Evolutionary conservation across 2,797 vertebrate genomes (phyloP).

Genomic region (Oreochromis grahami): DNA sequence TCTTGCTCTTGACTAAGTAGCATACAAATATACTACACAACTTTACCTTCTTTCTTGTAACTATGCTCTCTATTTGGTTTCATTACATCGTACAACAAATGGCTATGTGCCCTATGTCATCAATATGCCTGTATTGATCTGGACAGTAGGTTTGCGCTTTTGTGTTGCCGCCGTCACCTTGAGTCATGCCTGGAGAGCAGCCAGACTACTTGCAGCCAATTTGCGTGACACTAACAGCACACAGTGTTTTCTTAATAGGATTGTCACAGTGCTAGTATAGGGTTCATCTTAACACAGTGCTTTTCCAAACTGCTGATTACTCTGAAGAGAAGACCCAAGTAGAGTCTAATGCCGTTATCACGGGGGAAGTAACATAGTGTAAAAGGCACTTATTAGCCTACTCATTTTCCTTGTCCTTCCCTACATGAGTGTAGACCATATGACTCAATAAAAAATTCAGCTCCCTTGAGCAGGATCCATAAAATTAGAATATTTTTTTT

Average conservation of each 20-base stretch:
- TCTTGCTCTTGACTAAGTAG: constrained; percentile 38
- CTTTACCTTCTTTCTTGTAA: constrained; percentile 2
- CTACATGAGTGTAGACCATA: constrained; percentile 19
- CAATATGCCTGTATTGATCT: constrained; percentile 62
- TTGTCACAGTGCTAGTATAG: constrained; percentile 64
- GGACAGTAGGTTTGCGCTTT: constrained; percentile 59
- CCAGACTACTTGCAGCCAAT: constrained; percentile 74
- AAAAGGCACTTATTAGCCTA: constrained; percentile 40
- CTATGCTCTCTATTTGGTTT: constrained; percentile 32
- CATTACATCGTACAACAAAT: constrained; percentile 41
- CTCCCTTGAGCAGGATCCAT: constrained; percentile 21
- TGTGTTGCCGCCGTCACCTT: constrained; percentile 71
- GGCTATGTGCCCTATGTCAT: constrained; percentile 30
- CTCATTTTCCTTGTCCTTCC: constrained; percentile 20
- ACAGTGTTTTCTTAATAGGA: constrained; percentile 73
- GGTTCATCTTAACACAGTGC: constrained; percentile 59
- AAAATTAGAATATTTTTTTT: constrained; percentile 18
- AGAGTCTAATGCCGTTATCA: constrained; percentile 46
- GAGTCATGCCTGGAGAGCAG: constrained; percentile 71
- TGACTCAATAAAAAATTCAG: constrained; percentile 48
- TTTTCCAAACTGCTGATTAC: constrained; percentile 62
- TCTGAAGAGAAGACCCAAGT: constrained; percentile 31
- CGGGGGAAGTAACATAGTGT: constrained; percentile 8
- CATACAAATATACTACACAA: neutral
- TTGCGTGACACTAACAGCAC: constrained; percentile 69